Conservation (phyloP, 2,113 vertebrate species). For the Passer montanus region DNA sequence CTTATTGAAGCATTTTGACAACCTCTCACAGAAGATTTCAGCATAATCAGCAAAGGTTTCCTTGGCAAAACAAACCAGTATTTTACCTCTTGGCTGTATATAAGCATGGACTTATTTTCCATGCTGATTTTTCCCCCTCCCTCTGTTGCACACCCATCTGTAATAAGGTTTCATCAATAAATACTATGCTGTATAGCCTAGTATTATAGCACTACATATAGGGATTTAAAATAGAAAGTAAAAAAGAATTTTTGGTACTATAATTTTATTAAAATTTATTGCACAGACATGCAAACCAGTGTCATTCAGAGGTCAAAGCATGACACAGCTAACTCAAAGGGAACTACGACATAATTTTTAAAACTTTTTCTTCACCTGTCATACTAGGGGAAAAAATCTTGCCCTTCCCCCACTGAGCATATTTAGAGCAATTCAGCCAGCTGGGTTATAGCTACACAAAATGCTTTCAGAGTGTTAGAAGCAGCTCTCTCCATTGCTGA, state of each 20-base stretch:
- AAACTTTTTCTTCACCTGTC: neutral
- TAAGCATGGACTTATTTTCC: neutral
- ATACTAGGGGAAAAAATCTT: accelerated
- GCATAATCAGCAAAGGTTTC: neutral
- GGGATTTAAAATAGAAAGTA: neutral
- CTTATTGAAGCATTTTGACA: neutral
- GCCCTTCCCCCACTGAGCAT: neutral
- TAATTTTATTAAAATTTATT: neutral
- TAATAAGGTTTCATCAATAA: neutral
- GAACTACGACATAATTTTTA: neutral
- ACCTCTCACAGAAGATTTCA: neutral
- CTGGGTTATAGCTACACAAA: neutral
- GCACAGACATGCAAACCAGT: neutral
- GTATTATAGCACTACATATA: neutral
- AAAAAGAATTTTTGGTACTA: neutral
- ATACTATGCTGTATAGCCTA: neutral
- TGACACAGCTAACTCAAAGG: neutral
- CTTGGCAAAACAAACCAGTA: neutral
- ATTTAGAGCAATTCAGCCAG: neutral
- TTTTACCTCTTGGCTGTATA: neutral
- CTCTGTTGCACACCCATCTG: neutral
- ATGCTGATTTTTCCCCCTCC: neutral
- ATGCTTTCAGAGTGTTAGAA: neutral
- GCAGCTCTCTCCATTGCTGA: neutral
- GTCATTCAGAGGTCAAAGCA: neutral